Evolutionary conservation across 2,797 vertebrate species (phyloP).

Genomic region (Ficedula albicollis): DNA sequence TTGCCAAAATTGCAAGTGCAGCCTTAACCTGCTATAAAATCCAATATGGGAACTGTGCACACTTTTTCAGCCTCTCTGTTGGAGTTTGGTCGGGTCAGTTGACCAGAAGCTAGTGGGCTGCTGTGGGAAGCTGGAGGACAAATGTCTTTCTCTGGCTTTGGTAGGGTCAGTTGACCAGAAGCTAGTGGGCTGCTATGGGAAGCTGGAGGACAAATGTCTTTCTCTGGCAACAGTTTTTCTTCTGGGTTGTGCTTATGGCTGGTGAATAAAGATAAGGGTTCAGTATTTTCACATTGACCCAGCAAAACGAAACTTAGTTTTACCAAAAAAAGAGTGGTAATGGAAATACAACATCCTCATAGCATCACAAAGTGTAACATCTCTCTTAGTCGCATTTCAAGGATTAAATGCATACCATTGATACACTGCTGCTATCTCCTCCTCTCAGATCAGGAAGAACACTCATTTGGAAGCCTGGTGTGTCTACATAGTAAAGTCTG

Average conservation of each 20-base stretch:
- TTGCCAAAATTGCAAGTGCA: not conserved
- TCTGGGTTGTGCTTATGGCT: not conserved
- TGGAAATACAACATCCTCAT: not conserved
- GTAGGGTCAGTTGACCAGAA: not conserved
- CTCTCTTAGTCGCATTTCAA: not conserved
- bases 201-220: not conserved
- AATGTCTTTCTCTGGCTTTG: not conserved
- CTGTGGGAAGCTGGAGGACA: not conserved
- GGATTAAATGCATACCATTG: not conserved
- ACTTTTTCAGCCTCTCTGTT: not conserved
- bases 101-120: not conserved
- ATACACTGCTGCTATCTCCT: not conserved
- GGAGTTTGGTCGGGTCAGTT: not conserved
- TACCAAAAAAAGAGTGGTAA: not conserved
- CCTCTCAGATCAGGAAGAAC: not conserved
- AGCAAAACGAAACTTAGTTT: not conserved
- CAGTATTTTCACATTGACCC: not conserved
- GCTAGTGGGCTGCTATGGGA: not conserved
- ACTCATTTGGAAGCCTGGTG: not conserved
- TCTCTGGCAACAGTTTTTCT: not conserved
- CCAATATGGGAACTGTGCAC: not conserved
- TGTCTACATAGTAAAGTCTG: not conserved
- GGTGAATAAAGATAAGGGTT: not conserved
- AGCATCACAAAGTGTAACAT: fast-evolving
- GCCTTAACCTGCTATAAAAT: not conserved